Evolutionary conservation across 2,113 vertebrate species (phyloP), one percentile per base, ranked within the genome.

Genomic region (Climacteris rufus): DNA sequence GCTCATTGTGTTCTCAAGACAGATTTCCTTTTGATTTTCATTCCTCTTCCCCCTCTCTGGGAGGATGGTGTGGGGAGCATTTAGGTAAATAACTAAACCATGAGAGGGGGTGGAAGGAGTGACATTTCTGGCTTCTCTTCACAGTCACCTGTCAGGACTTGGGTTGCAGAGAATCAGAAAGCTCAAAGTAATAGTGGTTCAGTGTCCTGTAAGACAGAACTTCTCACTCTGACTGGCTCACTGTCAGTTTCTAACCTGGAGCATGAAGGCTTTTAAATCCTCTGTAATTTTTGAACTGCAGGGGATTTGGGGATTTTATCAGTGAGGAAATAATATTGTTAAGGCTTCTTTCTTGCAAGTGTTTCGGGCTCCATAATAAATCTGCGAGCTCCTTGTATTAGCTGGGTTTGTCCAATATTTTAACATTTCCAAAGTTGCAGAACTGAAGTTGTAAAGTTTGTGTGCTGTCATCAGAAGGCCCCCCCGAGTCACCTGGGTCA

Each of bases 251-350:
- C 23, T 71, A 96, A 96, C 95, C 95, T 59, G 75, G 6, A 92
- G 80, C 90, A 65, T 16, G 64, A 82, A 95, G 49, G 2, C 89
- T 82, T 90, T 93, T 76, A 96, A 97, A 95, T 89, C 92, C 83
- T 75, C 92, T 76, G 90, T 93, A 92, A 95, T 95, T 96, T 96
- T 47, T 87, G 86, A 91, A 35, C 85, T 72, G 77, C 69, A 45
- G 91, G 72, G 88, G 94, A 93, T 94, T 97, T 92, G 92, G 28
- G 61, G 52, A 64, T 87, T 61, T 95, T 97, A 96, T 96, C 92
- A 61, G 64, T 8, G 56, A 78, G 60, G 69, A 87, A 96, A 94
- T 93, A 82, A 95, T 82, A 82, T 52, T 89, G 88, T 89, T 91
- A 78, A 66, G 49, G 63, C 71, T 90, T 61, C 80, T 76, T 75